Evolutionary conservation across 2,888 invertebrate genomes (phyloP).

Genomic region (Ischnus inquisitorius): DNA sequence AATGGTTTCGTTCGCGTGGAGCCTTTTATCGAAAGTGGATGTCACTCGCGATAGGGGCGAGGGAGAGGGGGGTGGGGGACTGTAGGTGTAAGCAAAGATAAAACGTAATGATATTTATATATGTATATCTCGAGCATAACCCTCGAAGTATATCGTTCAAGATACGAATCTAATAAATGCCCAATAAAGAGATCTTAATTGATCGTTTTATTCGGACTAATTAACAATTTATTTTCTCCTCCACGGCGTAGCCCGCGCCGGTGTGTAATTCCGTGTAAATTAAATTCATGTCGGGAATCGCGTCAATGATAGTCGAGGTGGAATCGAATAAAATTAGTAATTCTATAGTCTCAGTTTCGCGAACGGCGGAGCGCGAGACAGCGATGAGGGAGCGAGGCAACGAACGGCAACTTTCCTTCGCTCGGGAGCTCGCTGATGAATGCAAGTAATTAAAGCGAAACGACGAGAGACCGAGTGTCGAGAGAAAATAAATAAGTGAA

Average conservation of each 20-base stretch:
- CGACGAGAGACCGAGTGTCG: conserved; percentile 51
- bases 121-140: conserved; percentile 6
- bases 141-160: not conserved
- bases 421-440: conserved; percentile 66
- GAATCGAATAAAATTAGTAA: conserved; percentile 68
- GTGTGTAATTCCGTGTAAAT: conserved; percentile 61
- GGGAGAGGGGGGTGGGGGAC: not conserved
- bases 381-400: conserved; percentile 18
- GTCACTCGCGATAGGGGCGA: conserved; percentile 63
- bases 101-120: conserved; percentile 5
- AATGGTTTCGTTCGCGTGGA: conserved; percentile 40
- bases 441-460: conserved; percentile 69
- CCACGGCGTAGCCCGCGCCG: conserved; percentile 7
- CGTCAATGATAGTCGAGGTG: conserved; percentile 51
- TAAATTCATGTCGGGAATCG: conserved; percentile 52
- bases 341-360: conserved; percentile 63
- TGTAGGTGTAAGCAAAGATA: conserved; percentile 24
- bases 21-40: conserved; percentile 76
- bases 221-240: conserved; percentile 54
- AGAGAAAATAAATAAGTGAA: conserved; percentile 62
- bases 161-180: not conserved
- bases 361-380: conserved; percentile 15
- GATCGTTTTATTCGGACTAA: conserved; percentile 58
- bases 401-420: conserved; percentile 58
- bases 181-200: conserved; percentile 55